Evolutionary conservation across 1,140 invertebrate species (phyloP).

Genomic region (Tetraneura akinire): DNA sequence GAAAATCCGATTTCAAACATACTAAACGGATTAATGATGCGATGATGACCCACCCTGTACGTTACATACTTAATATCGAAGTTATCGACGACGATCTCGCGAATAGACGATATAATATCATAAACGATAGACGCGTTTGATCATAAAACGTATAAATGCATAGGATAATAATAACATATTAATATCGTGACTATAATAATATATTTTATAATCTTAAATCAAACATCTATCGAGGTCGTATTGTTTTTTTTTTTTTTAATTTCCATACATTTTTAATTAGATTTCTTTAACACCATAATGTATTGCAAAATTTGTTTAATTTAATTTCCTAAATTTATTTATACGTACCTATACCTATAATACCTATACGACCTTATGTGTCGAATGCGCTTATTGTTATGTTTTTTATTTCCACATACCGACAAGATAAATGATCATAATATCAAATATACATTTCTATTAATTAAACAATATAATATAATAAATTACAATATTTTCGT

Average conservation of each 20-base stretch:
- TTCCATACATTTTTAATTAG: background rate
- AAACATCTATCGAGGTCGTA: background rate
- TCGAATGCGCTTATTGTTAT: too few species aligned
- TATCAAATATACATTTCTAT: too few species aligned
- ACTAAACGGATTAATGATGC: background rate
- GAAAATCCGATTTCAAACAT: background rate
- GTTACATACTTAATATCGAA: too few species aligned
- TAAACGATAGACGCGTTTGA: background rate
- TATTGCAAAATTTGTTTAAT: background rate
- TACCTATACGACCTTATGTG: background rate
- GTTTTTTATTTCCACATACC: too few species aligned
- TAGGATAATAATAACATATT: background rate
- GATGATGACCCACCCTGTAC: too few species aligned
- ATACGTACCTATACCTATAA: too few species aligned
- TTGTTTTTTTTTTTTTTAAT: background rate
- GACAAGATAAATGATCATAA: too few species aligned
- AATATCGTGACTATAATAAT: too few species aligned
- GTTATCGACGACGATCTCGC: too few species aligned
- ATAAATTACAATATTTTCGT: too few species aligned
- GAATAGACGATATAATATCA: background rate
- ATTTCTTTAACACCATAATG: background rate
- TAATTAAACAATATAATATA: too few species aligned
- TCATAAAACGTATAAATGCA: background rate
- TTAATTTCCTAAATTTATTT: slow-evolving; percentile 2
- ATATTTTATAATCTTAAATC: too few species aligned